Conservation (phyloP, 23 tunicate genomes). For the Botrylloides violaceus region DNA sequence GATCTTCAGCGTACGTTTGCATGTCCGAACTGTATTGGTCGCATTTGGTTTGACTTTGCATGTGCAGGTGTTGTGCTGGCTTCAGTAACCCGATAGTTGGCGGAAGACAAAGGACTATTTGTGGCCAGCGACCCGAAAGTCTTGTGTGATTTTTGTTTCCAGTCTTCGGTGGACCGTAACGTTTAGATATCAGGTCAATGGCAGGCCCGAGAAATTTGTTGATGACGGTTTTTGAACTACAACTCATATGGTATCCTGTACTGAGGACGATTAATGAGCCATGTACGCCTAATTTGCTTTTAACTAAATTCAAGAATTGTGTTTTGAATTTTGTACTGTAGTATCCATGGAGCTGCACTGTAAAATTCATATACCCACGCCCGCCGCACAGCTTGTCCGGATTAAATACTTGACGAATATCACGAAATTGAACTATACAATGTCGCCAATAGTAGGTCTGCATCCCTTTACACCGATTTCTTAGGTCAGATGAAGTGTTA, state of each 20-base stretch:
- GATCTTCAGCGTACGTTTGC: conserved; percentile 1
- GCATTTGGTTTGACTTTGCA: conserved; percentile 17
- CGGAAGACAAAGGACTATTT: conserved; percentile 7
- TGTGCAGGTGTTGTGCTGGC: neutral
- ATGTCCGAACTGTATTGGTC: conserved; percentile 1
- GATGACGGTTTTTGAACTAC: neutral
- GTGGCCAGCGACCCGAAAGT: conserved; percentile 15
- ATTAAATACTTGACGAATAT: neutral
- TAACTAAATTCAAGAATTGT: conserved; percentile 13
- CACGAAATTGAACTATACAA: conserved; percentile 3
- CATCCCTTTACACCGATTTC: neutral
- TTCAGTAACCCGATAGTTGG: conserved; percentile 16
- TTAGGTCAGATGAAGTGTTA: neutral
- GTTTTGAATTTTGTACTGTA: conserved; percentile 15
- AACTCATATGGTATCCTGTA: conserved; percentile 17
- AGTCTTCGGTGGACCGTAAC: neutral
- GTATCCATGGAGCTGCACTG: conserved; percentile 16
- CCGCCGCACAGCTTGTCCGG: conserved; percentile 21
- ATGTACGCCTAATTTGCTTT: conserved; percentile 8
- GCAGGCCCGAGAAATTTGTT: conserved; percentile 16
- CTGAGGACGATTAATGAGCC: conserved; percentile 36
- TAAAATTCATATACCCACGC: conserved; percentile 12
- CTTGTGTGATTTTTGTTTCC: neutral
- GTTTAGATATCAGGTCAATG: neutral
- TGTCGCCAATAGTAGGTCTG: conserved; percentile 22